Evolutionary conservation across 2,888 invertebrate genomes (phyloP).

Genomic region (Dryobota labecula): DNA sequence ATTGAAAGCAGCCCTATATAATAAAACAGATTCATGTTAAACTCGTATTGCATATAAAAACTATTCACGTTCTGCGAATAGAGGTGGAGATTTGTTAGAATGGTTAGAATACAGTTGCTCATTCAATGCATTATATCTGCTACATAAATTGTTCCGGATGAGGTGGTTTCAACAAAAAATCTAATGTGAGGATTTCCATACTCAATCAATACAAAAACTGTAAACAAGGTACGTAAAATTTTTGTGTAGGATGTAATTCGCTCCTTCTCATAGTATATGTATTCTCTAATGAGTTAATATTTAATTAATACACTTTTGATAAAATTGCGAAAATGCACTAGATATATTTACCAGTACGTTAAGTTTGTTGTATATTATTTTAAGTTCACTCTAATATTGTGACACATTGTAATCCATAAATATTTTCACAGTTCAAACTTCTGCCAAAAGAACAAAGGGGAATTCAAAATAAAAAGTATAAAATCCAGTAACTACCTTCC

Average conservation of each 20-base stretch:
- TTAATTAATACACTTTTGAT: background rate
- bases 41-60: background rate
- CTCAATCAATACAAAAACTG: background rate
- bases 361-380: background rate
- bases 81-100: background rate
- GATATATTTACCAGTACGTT: background rate
- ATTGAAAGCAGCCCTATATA: slow-evolving; percentile 25
- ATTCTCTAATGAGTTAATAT: background rate
- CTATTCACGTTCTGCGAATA: background rate
- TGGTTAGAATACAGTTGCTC: background rate
- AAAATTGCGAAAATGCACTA: background rate
- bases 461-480: background rate
- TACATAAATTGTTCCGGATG: slow-evolving; percentile 2
- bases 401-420: background rate
- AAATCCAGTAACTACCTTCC: slow-evolving; percentile 59
- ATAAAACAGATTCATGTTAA: slow-evolving; percentile 9
- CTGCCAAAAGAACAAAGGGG: background rate
- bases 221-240: slow-evolving; percentile 26
- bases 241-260: background rate
- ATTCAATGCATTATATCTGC: background rate
- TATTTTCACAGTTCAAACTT: background rate
- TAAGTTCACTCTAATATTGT: background rate
- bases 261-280: background rate
- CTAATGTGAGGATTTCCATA: background rate
- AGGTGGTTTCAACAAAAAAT: background rate